These are phyloP conservation scores for Pteruthius melanotis DNA, from an alignment of 2,113 vertebrate species.

Conservation along the genomic window DNA sequence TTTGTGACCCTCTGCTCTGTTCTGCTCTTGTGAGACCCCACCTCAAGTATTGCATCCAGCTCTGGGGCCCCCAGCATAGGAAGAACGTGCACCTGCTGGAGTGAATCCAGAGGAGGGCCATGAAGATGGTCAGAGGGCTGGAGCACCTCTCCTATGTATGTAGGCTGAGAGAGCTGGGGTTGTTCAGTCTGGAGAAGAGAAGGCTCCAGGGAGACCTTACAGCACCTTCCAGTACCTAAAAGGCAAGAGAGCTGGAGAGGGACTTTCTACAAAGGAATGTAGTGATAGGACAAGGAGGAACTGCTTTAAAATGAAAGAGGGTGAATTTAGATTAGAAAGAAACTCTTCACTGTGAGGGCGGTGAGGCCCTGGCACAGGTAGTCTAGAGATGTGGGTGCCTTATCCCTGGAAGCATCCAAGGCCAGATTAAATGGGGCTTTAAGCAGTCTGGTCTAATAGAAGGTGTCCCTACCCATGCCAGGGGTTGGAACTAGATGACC, in stretches of 20 bases:
- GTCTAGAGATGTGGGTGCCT: background rate
- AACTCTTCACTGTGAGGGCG: background rate
- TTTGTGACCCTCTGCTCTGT: background rate
- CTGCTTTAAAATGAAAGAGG: background rate
- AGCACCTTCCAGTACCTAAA: background rate
- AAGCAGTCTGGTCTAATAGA: background rate
- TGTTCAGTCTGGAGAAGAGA: background rate
- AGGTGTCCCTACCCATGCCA: background rate
- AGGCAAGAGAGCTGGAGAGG: background rate
- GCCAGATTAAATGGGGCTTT: background rate
- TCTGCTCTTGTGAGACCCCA: background rate
- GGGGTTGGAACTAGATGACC: background rate
- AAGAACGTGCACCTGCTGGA: background rate
- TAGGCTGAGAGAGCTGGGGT: background rate
- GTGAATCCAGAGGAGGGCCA: background rate
- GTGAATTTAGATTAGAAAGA: background rate
- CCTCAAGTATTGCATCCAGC: background rate
- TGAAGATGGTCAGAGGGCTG: background rate
- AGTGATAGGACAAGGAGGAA: background rate
- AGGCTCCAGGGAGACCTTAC: background rate
- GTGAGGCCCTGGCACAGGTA: background rate
- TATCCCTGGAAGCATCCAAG: background rate
- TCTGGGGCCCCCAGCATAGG: background rate
- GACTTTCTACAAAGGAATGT: background rate
- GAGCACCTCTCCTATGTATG: accelerated